phyloP scores from a whole-genome alignment of 1,140 invertebrate species.

The Colletes latitarsis region DNA sequence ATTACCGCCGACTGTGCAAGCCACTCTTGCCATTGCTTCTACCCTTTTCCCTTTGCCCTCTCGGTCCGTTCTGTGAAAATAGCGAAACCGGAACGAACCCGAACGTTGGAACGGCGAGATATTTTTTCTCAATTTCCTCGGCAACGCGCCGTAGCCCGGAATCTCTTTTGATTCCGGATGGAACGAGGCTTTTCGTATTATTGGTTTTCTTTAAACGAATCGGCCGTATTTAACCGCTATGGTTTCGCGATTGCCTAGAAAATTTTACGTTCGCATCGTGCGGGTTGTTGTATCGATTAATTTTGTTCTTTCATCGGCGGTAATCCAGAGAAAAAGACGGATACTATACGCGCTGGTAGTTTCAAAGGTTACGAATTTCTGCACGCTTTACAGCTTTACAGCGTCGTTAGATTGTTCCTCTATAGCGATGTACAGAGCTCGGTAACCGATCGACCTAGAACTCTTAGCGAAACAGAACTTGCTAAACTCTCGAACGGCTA shows the following conservation, averaged over 20 bases:
- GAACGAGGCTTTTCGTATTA: constrained; percentile 24
- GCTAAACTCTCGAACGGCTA: too few relatives aligned
- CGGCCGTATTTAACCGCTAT: constrained; percentile 7
- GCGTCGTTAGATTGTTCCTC: too few relatives aligned
- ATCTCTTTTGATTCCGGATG: constrained; percentile 45
- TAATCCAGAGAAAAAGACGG: too few relatives aligned
- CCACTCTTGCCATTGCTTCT: constrained; percentile 18
- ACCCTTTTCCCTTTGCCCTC: not conserved
- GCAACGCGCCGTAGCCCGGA: not conserved
- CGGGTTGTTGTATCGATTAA: too few relatives aligned
- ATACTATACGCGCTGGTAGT: too few relatives aligned
- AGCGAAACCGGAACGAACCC: constrained; percentile 32
- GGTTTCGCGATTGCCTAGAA: not conserved
- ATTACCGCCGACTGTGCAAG: constrained; percentile 37
- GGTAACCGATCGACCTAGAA: too few relatives aligned
- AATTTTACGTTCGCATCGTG: not conserved
- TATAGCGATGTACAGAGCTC: too few relatives aligned
- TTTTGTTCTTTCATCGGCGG: too few relatives aligned
- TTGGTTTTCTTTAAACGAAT: constrained; percentile 36
- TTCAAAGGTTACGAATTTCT: too few relatives aligned
- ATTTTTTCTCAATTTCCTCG: constrained; percentile 43
- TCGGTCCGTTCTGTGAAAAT: constrained; percentile 32
- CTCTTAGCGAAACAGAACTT: too few relatives aligned
- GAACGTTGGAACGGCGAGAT: constrained; percentile 33
- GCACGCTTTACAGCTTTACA: too few relatives aligned